Evolutionary conservation across 2,113 vertebrate species (phyloP).

Genomic region (Mus spicilegus): DNA sequence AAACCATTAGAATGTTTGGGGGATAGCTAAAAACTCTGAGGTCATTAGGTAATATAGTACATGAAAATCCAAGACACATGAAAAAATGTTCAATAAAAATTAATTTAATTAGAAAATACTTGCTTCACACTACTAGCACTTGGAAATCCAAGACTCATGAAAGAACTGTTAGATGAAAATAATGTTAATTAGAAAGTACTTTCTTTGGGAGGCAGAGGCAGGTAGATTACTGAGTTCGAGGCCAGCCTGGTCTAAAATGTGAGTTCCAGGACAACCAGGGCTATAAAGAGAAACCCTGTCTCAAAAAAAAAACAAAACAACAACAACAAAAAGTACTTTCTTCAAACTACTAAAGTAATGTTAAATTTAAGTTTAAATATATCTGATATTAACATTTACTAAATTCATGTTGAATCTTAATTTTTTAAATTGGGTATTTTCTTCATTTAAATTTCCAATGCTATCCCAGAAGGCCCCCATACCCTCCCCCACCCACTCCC

Average conservation of each 20-base stretch:
- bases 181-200: background rate
- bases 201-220: background rate
- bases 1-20: background rate
- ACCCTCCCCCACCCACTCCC: too few relatives aligned
- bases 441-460: too few relatives aligned
- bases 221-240: too few relatives aligned
- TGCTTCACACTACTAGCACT: background rate
- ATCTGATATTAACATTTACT: background rate
- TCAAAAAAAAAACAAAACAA: too few relatives aligned
- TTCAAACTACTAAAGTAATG: slow-evolving; percentile 28
- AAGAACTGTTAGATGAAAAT: background rate
- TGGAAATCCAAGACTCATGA: background rate
- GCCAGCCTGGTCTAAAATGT: too few relatives aligned
- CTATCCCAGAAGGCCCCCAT: too few relatives aligned
- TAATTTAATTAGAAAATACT: background rate
- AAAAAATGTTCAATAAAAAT: slow-evolving; percentile 31
- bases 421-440: too few relatives aligned
- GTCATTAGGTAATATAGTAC: background rate
- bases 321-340: background rate
- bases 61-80: slow-evolving; percentile 16
- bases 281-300: too few relatives aligned
- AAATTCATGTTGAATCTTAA: background rate
- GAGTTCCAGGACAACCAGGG: too few relatives aligned
- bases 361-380: background rate
- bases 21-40: background rate